phyloP scores from a whole-genome alignment of 2,113 vertebrate species.

The Megaceryle torquata region DNA sequence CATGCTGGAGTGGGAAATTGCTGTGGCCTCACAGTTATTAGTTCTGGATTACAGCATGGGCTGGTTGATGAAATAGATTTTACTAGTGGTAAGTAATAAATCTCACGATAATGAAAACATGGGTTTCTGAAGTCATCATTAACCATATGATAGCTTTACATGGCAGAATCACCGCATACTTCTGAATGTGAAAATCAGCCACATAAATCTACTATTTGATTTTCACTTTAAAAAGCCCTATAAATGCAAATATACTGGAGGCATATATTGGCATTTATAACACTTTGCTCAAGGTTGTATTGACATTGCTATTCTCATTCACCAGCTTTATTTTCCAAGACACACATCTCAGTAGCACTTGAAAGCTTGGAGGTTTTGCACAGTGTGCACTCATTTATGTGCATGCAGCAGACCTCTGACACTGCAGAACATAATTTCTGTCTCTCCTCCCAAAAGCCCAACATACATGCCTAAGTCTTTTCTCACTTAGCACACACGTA shows the following conservation, averaged over 20 bases:
- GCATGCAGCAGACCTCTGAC: background rate
- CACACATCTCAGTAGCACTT: background rate
- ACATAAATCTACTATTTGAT: constrained; percentile 26
- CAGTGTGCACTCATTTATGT: background rate
- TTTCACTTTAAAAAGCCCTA: constrained; percentile 33
- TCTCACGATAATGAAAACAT: background rate
- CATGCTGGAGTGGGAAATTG: background rate
- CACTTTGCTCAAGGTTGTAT: constrained; percentile 22
- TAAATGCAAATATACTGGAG: constrained; percentile 51
- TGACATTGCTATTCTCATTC: constrained; percentile 24
- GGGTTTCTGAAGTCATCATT: constrained; percentile 7
- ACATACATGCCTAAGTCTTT: background rate
- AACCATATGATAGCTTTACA: background rate
- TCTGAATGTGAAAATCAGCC: constrained; percentile 14
- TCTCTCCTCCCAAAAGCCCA: background rate
- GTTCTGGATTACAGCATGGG: background rate
- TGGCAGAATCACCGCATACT: background rate
- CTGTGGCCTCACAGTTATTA: background rate
- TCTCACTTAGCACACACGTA: background rate
- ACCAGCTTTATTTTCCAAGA: constrained; percentile 20
- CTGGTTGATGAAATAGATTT: constrained; percentile 11
- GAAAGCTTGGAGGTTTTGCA: constrained; percentile 30
- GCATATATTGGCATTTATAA: background rate
- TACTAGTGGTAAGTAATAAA: constrained; percentile 21
- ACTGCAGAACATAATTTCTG: background rate